Conservation (phyloP, 2,888 invertebrate genomes). For the Drosophila leonis region DNA sequence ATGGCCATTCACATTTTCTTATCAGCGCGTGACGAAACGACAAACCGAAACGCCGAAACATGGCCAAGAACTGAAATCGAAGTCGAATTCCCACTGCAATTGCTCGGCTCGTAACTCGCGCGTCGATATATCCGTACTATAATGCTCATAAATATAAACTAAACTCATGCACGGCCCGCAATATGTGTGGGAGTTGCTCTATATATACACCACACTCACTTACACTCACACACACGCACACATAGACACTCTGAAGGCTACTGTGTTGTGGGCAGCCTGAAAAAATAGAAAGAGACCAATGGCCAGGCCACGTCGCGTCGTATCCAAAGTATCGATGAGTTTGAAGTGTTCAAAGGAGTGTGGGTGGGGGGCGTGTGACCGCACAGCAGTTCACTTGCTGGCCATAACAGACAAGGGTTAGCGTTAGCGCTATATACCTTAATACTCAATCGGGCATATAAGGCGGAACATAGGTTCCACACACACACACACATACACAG, state of each 20-base stretch:
- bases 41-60: constrained; percentile 27
- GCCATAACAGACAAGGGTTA: constrained; percentile 69
- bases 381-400: constrained; percentile 68
- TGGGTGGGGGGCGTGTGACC: constrained; percentile 60
- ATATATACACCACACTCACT: constrained; percentile 25
- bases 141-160: constrained; percentile 86
- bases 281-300: constrained; percentile 63
- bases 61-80: constrained; percentile 35
- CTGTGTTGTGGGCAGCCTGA: constrained; percentile 41
- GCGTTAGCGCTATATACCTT: constrained; percentile 30
- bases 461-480: constrained; percentile 18
- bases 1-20: constrained; percentile 46
- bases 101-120: constrained; percentile 61
- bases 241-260: constrained; percentile 40
- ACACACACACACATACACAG: background rate
- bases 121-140: constrained; percentile 84
- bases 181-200: constrained; percentile 54
- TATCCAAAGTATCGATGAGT: constrained; percentile 78
- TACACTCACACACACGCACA: background rate
- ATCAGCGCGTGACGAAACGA: constrained; percentile 42
- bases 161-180: constrained; percentile 75
- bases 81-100: constrained; percentile 47
- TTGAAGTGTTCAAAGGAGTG: constrained; percentile 65
- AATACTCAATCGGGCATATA: constrained; percentile 6
- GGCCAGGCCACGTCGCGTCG: constrained; percentile 66